Percentiles rank a stretch among this genome's conserved stretches.
Evolutionary conservation across 2,113 vertebrate genomes (phyloP).

Genomic region (Apeltes quadracus): DNA sequence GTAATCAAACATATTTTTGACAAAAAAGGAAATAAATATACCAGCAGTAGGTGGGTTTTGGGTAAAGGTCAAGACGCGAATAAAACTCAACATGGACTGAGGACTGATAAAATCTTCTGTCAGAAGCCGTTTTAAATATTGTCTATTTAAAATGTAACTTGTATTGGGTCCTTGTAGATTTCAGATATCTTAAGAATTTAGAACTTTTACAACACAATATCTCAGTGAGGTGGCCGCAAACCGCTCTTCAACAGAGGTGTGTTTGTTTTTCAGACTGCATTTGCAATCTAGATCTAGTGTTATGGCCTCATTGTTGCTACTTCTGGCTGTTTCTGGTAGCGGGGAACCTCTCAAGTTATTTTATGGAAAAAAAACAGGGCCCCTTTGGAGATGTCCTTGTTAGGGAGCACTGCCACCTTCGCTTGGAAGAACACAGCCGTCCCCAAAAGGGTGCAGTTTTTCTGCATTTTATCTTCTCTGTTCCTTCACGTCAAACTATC

Average conservation of each 20-base stretch:
- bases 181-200: not conserved
- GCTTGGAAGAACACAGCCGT: slow-evolving; percentile 42
- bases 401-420: slow-evolving; percentile 45
- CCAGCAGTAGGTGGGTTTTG: slow-evolving; percentile 39
- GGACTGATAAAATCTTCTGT: slow-evolving; percentile 5
- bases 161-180: slow-evolving; percentile 16
- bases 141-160: not conserved
- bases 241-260: not conserved
- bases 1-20: slow-evolving; percentile 5
- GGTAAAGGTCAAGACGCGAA: slow-evolving; percentile 18
- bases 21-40: slow-evolving; percentile 33
- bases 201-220: slow-evolving; percentile 1
- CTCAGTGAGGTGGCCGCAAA: not conserved
- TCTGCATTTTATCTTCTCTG: not conserved
- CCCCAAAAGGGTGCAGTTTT: slow-evolving; percentile 58
- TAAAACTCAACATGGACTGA: not conserved
- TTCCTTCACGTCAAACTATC: slow-evolving; percentile 16
- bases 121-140: slow-evolving; percentile 4
- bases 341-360: not conserved
- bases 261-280: not conserved
- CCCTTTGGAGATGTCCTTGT: slow-evolving; percentile 55
- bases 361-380: slow-evolving; percentile 21
- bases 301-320: not conserved
- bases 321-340: not conserved
- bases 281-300: too few relatives aligned